phyloP scores from a whole-genome alignment of 2,797 vertebrate species.

The Bufotes viridis region DNA sequence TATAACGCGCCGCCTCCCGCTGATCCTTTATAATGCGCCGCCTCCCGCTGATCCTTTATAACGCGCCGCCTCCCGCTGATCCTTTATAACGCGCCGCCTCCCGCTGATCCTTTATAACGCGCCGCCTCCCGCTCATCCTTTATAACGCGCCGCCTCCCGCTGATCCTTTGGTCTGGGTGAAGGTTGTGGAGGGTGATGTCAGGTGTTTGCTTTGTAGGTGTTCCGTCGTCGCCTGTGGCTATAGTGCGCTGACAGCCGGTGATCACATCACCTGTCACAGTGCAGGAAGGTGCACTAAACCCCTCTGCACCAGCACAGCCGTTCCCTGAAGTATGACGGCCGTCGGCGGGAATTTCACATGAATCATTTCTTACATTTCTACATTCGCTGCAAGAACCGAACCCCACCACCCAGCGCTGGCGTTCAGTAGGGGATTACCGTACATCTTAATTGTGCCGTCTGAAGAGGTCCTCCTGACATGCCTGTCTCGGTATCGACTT shows the following conservation, averaged over 20 bases:
- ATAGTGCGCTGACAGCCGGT: neutral
- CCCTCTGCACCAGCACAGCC: neutral
- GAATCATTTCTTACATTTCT: neutral
- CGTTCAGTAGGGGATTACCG: neutral
- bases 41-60: too few species aligned
- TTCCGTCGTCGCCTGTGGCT: neutral
- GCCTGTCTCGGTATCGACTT: too few species aligned
- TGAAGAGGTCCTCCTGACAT: neutral
- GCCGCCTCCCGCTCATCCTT: too few species aligned
- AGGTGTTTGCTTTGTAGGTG: conserved; percentile 46
- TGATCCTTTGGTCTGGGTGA: conserved; percentile 8
- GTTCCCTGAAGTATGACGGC: neutral
- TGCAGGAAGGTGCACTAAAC: neutral
- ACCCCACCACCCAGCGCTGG: neutral
- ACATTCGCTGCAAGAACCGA: neutral
- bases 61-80: too few species aligned
- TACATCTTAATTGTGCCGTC: too few species aligned
- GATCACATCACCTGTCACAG: conserved; percentile 8
- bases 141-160: neutral
- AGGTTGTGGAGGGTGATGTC: conserved; percentile 10
- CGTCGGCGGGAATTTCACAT: neutral
- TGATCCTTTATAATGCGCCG: too few species aligned
- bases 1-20: too few species aligned
- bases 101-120: too few species aligned
- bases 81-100: too few species aligned